Evolutionary conservation across 2,888 invertebrate species (phyloP), one percentile per base, ranked within the genome.

Genomic region (Entomobrya proxima): DNA sequence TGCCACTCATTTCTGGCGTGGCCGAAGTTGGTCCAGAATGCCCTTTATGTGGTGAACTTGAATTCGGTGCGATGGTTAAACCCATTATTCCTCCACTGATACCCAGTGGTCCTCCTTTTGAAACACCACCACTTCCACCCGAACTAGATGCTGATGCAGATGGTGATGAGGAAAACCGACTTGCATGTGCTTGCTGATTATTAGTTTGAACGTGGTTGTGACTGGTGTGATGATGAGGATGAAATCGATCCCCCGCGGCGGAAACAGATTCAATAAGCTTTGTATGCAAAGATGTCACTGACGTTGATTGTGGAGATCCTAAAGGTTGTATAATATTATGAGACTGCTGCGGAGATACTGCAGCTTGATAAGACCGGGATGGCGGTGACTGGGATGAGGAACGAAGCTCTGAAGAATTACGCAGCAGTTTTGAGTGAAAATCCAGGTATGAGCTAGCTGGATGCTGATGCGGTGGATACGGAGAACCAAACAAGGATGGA

Each of bases 211-310:
- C 77, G 27, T 87, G 88, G 35, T 86, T 85, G 52, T 86, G 86
- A 69, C 69, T 79, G 69, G 82, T 74, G 30, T 58, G 55, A 77
- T 88, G 87, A 75, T 86, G 85, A 15, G 74, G 47, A 86, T 88
- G 85, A 64, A 80, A 88, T 61, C 82, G 87, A 58, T 88, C 88
- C 64, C 89, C 87, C 35, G 80, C 55, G 35, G 85, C 52, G 52
- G 85, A 83, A 13, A 88, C 88, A 61, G 88, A 89, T 52, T 89
- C 88, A 52, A 89, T 89, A n/a, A 88, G 77, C 74, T 88, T 88
- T 52, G 81, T 86, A 76, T 90, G 89, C 50, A 89, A 84, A 9
- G 87, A 86, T n/a, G 88, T 88, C 6, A 88, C 88, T 9, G 89
- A 86, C 0, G 88, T 88, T 11, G 86, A 84, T 64, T 83, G 82